Conservation (phyloP, 2,888 invertebrate genomes). For the Trachelus iudaicus region DNA sequence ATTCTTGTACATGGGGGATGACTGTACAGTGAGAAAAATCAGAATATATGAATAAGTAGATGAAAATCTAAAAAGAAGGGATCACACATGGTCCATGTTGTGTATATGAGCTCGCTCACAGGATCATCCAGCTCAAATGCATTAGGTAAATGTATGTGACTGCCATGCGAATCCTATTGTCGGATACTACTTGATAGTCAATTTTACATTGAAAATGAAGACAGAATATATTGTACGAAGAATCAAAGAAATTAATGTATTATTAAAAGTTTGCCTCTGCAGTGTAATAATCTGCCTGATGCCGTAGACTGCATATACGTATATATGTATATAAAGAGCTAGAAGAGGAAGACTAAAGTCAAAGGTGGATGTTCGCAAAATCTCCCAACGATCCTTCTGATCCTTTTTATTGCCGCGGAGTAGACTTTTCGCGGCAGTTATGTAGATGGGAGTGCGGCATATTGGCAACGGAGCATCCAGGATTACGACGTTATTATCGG, state of each 20-base stretch:
- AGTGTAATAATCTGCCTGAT: neutral
- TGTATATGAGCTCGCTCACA: no score
- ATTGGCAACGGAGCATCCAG: conserved; percentile 57
- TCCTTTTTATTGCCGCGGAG: conserved; percentile 54
- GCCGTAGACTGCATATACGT: neutral
- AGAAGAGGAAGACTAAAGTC: neutral
- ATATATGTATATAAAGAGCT: neutral
- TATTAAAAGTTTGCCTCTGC: neutral
- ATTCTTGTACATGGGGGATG: neutral
- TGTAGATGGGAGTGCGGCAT: conserved; percentile 59
- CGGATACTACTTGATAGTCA: neutral
- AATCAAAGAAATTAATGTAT: neutral
- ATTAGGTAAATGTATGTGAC: neutral
- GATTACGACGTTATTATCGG: conserved; percentile 56
- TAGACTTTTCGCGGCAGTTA: conserved; percentile 55
- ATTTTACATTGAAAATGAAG: neutral
- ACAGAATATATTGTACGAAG: neutral
- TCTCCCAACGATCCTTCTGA: neutral
- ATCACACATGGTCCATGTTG: no score
- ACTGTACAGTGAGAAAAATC: neutral
- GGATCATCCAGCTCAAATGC: neutral
- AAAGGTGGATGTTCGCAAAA: neutral
- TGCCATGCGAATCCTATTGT: neutral
- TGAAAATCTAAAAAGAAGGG: neutral
- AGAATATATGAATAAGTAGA: neutral